Base-by-base conservation (phyloP, 2,888 invertebrate genomes). In the Xanthorhoe spadicearia region DNA sequence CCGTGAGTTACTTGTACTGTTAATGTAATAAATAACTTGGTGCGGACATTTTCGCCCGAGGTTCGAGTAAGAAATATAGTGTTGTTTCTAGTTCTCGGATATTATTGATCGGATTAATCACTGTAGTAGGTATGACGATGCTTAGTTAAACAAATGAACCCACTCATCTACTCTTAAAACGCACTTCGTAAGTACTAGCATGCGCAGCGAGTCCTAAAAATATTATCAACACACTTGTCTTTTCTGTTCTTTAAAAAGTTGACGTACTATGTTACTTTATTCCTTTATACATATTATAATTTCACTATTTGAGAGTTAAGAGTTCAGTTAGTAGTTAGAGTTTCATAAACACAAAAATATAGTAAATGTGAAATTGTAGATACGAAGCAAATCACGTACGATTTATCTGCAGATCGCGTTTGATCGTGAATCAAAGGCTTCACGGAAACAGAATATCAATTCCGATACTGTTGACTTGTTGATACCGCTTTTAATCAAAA, bases 401-500 rank as follows among this genome's bases (percentile, higher is more conserved):
- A 43, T 43, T 43, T 32, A 32, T 32, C 38, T 10, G 38, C 38
- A 10, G 38, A 43, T 43, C 38, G 38, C 38, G 38, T 43, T 43
- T 13, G 48, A 48, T 48, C 46, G 10, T 8, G 7, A 8, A 48
- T 48, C 48, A 48, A 48, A 48, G 48, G 15, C 46, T 46, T 17
- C 38, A 48, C 48, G 15, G 17, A 17, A 48, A 17, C 17, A 17
- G 13, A 46, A 17, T 49, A 56, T 57, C 49, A 57, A 57, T 57
- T 18, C 61, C 38, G 46, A 54, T 64, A n/a, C 9, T 69, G 61
- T 61, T 66, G 66, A 73, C 70, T 73, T 73, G 70, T 73, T 70
- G 70, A 70, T 71, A 60, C 57, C 66, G 18, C 53, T 56, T 64
- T 62, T 67, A 71, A 71, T 70, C 71, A 66, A 71, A 73, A 73